Percentiles rank a stretch among this genome's conserved stretches.
Evolutionary conservation across 2,113 vertebrate genomes (phyloP).

Genomic region (Empidonax alnorum): DNA sequence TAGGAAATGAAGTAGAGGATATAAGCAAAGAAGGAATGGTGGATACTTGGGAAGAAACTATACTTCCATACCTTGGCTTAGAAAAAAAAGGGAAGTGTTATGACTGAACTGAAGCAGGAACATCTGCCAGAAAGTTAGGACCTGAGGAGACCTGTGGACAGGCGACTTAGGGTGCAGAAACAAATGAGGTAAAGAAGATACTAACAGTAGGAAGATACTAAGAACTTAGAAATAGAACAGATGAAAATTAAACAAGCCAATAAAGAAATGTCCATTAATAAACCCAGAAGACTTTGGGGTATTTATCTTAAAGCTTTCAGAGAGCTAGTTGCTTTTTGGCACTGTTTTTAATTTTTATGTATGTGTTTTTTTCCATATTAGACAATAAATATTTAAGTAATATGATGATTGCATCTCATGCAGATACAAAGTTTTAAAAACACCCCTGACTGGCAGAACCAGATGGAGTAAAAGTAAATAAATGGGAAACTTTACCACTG

Average conservation of each 20-base stretch:
- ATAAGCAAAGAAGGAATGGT: neutral
- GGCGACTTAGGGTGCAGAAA: neutral
- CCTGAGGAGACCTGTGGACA: neutral
- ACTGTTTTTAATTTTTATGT: neutral
- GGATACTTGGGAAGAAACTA: neutral
- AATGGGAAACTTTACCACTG: neutral
- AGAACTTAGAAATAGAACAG: neutral
- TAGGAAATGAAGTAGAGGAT: neutral
- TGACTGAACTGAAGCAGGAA: neutral
- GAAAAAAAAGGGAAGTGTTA: neutral
- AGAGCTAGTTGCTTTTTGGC: neutral
- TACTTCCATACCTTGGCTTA: neutral
- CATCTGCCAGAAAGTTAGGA: neutral
- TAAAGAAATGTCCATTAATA: neutral
- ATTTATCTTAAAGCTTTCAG: neutral
- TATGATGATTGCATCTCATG: neutral
- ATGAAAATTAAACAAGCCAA: neutral
- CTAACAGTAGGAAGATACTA: neutral
- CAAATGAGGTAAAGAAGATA: neutral
- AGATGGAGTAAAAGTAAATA: neutral
- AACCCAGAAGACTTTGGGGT: neutral
- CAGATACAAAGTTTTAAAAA: neutral
- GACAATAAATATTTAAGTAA: neutral
- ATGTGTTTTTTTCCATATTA: neutral
- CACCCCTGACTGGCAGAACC: neutral